Evolutionary conservation across 2,888 invertebrate species (phyloP), one percentile per base, ranked within the genome.

Genomic region (Pyrocoelia pectoralis): DNA sequence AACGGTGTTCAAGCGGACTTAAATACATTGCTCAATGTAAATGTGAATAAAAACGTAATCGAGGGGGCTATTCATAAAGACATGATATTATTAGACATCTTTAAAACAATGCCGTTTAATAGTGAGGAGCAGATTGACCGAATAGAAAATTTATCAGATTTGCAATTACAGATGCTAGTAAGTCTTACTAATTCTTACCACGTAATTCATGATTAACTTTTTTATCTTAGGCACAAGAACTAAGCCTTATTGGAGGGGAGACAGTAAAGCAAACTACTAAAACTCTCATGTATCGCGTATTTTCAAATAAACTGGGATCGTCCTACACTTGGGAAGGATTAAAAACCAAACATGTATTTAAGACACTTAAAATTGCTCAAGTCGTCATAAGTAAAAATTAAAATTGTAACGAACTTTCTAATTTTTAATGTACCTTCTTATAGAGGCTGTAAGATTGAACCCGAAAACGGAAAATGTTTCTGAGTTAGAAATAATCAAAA

Each of bases 201-300:
- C 12, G 3, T 12, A 38, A 12, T 43, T 14, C 8, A 13, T 43
- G 15, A 5, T 24, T 24, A 24, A 24, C 3, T 24, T 24, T 24
- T 24, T 43, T 6, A 2, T 43, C 8, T n/a, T 14, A 43, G 43
- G 43, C 43, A 13, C 43, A 43, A 13, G 43, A 43, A 13, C 15
- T 43, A 43, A 43, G 13, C 13, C 43, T 14, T 43, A 43, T 43
- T 15, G 43, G 43, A n/a, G 43, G 43, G 15, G 14, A 43, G 8
- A 14, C 43, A 13, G 8, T 15, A 13, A 13, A 43, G 12, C n/a
- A 43, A 15, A 43, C 8, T 13, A 43, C 43, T n/a, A 43, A 43
- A 43, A 43, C 43, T 2, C 15, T 43, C 2, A 43, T 43, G 12
- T 43, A 43, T 6, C 13, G 13, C 1, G 12, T 43, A 6, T 43